phyloP scores from a whole-genome alignment of 1,140 invertebrate species.

The Plutomurus gul region DNA sequence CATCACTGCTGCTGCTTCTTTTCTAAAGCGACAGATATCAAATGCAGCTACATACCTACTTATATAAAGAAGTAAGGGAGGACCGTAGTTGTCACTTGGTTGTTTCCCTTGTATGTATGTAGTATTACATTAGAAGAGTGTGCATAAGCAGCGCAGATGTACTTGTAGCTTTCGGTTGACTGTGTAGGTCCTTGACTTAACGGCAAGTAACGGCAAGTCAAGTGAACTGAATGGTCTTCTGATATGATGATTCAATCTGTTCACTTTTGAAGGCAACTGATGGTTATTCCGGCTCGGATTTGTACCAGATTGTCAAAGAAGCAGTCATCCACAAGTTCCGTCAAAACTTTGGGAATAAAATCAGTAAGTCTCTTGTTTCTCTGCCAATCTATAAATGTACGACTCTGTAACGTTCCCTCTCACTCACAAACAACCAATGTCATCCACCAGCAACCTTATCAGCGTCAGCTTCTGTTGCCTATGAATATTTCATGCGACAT shows the following conservation, averaged over 20 bases:
- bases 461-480: too few species aligned
- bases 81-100: background rate
- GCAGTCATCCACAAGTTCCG: conserved; percentile 58
- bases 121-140: background rate
- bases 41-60: too few species aligned
- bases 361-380: conserved; percentile 58
- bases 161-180: background rate
- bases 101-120: background rate
- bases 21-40: too few species aligned
- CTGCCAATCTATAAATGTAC: background rate
- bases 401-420: too few species aligned
- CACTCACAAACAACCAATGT: too few species aligned
- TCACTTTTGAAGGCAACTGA: conserved; percentile 65
- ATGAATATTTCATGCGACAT: background rate
- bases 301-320: conserved; percentile 87
- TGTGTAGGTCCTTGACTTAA: background rate
- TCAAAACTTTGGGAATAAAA: conserved; percentile 61
- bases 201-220: too few species aligned
- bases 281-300: conserved; percentile 84
- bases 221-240: conserved; percentile 1
- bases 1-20: too few species aligned
- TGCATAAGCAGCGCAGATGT: background rate
- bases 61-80: too few species aligned
- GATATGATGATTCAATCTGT: conserved; percentile 10
- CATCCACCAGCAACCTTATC: too few species aligned